These are phyloP conservation scores for Drosophila bipectinata DNA, from an alignment of 1,140 invertebrate species.

Conservation along the genomic window DNA sequence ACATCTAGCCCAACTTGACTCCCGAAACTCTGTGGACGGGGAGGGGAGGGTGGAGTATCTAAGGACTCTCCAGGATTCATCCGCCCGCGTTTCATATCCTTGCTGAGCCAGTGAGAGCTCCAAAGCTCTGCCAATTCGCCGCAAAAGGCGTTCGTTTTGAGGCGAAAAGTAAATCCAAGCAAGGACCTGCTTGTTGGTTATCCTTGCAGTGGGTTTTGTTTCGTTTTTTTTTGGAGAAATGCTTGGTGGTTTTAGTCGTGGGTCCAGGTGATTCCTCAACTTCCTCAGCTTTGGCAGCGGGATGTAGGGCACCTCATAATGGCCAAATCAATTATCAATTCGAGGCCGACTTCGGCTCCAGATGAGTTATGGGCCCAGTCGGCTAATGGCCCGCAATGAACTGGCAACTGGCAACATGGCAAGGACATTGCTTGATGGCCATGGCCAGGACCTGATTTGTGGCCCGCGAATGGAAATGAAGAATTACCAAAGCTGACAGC, in stretches of 20 bases:
- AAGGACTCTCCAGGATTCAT: neutral
- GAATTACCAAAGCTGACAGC: neutral
- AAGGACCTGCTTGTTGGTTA: neutral
- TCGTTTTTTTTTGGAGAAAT: no score
- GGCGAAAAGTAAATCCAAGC: conserved; percentile 34
- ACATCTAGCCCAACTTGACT: conserved; percentile 14
- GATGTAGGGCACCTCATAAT: conserved; percentile 28
- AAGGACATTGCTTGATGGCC: conserved; percentile 2
- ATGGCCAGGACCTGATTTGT: conserved; percentile 40
- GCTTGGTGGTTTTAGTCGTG: no score
- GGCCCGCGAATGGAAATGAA: conserved; percentile 10
- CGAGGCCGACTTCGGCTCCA: conserved; percentile 5
- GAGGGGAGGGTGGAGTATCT: neutral
- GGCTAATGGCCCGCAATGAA: conserved; percentile 61
- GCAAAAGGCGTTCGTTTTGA: conserved; percentile 40
- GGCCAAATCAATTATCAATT: conserved; percentile 48
- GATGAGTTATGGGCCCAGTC: conserved; percentile 48
- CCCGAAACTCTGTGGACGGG: conserved; percentile 16
- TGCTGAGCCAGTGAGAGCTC: neutral
- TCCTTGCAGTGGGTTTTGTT: no score
- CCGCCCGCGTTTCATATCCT: neutral
- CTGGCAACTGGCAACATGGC: conserved; percentile 9
- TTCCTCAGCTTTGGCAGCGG: conserved; percentile 30
- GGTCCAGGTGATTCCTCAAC: no score
- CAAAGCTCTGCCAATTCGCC: conserved; percentile 62